These are phyloP conservation scores for Aricia artaxerxes DNA, from an alignment of 2,888 invertebrate species.

Conservation along the genomic window DNA sequence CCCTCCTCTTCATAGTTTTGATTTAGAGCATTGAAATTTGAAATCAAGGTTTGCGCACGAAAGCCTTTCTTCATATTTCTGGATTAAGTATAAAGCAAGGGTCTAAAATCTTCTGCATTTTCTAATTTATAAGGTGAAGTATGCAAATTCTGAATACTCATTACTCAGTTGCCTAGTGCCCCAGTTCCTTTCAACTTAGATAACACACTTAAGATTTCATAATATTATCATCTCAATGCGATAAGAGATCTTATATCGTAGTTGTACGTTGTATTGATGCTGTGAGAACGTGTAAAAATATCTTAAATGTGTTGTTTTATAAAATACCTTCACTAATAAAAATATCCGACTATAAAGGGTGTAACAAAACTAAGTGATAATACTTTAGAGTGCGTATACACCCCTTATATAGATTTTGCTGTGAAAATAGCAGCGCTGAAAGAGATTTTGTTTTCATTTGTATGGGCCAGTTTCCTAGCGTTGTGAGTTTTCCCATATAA, in stretches of 20 bases:
- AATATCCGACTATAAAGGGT: no score
- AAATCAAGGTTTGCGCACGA: neutral
- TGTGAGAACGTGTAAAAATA: neutral
- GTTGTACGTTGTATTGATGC: neutral
- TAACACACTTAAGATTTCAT: conserved; percentile 1
- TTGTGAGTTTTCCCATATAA: no score
- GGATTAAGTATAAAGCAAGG: neutral
- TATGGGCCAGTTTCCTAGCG: no score
- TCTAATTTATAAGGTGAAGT: neutral
- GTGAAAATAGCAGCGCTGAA: no score
- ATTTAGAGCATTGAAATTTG: neutral
- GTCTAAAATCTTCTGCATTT: neutral
- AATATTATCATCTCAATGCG: neutral
- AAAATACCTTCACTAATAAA: no score
- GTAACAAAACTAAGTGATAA: no score
- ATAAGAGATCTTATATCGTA: neutral
- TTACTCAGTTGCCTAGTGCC: neutral
- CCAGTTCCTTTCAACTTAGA: neutral
- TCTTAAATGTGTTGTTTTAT: neutral
- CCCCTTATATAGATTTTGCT: no score
- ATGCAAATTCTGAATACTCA: neutral
- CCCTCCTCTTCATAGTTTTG: neutral
- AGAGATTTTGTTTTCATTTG: no score
- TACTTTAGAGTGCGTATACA: no score
- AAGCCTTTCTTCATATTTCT: neutral